Evolutionary conservation across 1,140 invertebrate species (phyloP), one percentile per base, ranked within the genome.

Genomic region (Phthorimaea operculella): DNA sequence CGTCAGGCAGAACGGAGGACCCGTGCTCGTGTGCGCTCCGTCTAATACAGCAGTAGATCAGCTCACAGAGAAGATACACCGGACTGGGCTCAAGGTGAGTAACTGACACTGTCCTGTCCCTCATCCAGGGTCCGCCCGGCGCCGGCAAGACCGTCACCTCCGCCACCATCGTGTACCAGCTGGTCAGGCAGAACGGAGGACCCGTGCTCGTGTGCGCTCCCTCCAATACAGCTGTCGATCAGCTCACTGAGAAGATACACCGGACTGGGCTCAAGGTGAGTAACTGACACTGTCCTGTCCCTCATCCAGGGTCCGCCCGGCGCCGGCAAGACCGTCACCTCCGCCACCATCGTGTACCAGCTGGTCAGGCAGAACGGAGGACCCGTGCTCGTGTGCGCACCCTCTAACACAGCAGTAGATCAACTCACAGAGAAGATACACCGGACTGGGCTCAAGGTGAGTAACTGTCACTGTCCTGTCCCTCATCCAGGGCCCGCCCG

Each of bases 21-120:
- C 97, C 0, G 97, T 99, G 0, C 84, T 99, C 0, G 98, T 99
- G 0, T 99, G 98, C 85, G 98, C 98, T 2, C 98, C 98, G 0
- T 98, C 96, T 15, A 99, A 99, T 75, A 99, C 98, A 9, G 98
- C 98, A 45, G 98, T 99, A 0, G 98, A 99, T 85, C 98, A 99
- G 74, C 86, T 99, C 1, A 99, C 98, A 0, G 98, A 99, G 83
- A 99, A 99, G 83, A 99, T 99, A 50, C 98, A 99, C 79, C 90
- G 93, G 63, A 99, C 98, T 15, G 98, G 98, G 44, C 87, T 99
- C 11, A 99, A 99, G 47, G 47, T 49, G n/a, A n/a, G n/a, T n/a
- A n/a, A n/a, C n/a, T n/a, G n/a, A n/a, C n/a, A n/a, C n/a, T n/a
- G n/a, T n/a, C 0, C 81, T 99, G 6, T 98, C 96, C 16, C 81